These are phyloP conservation scores for Poecile montanus DNA, from an alignment of 2,797 vertebrate genomes.

Conservation along the genomic window DNA sequence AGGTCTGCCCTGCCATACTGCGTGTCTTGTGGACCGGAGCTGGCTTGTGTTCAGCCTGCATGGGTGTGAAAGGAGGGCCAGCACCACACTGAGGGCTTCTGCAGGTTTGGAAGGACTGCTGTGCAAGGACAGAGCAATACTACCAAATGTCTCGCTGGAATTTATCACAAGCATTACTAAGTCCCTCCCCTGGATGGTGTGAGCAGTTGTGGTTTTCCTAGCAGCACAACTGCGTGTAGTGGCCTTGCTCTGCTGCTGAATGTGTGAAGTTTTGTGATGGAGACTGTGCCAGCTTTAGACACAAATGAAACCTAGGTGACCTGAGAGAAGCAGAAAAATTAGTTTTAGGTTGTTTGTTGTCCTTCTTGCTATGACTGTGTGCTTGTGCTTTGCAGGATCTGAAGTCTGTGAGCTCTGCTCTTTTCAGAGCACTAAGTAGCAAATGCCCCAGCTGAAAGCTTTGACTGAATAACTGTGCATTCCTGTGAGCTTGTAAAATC, in stretches of 20 bases:
- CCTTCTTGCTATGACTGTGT: neutral
- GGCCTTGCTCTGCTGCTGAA: neutral
- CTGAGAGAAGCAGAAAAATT: neutral
- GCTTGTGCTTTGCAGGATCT: neutral
- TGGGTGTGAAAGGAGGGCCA: fast-evolving
- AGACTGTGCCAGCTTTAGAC: neutral
- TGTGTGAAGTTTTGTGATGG: neutral
- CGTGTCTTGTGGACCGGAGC: too few relatives aligned
- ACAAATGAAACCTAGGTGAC: neutral
- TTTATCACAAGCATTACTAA: neutral
- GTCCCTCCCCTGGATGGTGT: neutral
- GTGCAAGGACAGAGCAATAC: neutral
- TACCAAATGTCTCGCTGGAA: neutral
- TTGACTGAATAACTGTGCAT: neutral
- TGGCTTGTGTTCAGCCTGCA: neutral
- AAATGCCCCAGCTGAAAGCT: neutral
- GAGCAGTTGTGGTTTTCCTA: neutral
- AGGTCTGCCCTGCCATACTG: fast-evolving
- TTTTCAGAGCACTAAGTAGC: neutral
- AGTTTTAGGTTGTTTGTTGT: neutral
- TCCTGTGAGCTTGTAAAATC: neutral
- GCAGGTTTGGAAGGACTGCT: neutral
- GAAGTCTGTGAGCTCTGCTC: neutral
- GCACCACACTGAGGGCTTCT: neutral
- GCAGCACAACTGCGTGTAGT: neutral